phyloP scores from a whole-genome alignment of 1,140 invertebrate species.

The Linepithema humile region DNA sequence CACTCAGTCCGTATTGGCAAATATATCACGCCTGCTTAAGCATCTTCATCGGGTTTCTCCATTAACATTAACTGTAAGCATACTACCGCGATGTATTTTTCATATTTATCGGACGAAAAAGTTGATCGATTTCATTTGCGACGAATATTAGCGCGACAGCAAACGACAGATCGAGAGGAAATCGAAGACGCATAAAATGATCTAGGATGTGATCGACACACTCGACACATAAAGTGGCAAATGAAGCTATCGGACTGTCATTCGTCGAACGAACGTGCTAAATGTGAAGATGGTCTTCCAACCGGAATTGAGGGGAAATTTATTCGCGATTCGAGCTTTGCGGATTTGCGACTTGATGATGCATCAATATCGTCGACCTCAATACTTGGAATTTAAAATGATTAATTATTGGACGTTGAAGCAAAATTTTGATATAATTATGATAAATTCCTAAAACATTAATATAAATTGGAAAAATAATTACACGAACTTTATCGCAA shows the following conservation, averaged over 20 bases:
- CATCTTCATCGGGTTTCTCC: constrained; percentile 3
- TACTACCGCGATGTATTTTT: background rate
- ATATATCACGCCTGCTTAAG: background rate
- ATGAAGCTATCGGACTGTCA: background rate
- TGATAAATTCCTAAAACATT: background rate
- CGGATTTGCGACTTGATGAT: background rate
- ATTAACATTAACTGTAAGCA: constrained; percentile 19
- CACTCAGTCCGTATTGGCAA: background rate
- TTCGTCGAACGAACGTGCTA: background rate
- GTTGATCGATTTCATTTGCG: constrained; percentile 12
- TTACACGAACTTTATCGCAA: background rate
- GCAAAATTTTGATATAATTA: background rate
- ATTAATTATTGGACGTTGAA: background rate
- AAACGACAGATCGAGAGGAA: constrained; percentile 29
- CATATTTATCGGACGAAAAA: constrained; percentile 19
- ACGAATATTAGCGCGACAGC: background rate
- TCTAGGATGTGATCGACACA: background rate
- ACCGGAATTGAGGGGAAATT: background rate
- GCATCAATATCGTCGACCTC: background rate
- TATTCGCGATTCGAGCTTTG: background rate
- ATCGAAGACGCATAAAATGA: background rate
- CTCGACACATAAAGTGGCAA: background rate
- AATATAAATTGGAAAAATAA: background rate
- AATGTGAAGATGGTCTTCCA: background rate
- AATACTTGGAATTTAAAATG: background rate